phyloP scores from a whole-genome alignment of 2,113 vertebrate genomes.

The Tapirus terrestris region DNA sequence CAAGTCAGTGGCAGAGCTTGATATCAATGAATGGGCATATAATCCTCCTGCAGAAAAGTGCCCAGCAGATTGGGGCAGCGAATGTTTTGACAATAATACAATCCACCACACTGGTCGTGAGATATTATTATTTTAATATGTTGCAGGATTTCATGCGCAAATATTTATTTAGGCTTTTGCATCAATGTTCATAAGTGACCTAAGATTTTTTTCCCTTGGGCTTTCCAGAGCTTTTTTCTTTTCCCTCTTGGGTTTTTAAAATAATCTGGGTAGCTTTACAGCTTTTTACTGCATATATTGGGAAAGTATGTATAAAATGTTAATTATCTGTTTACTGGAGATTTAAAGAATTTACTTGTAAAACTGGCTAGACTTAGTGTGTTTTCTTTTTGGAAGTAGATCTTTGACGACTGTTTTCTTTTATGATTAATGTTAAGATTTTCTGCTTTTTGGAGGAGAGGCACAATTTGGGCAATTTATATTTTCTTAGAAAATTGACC shows the following conservation, averaged over 20 bases:
- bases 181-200: background rate
- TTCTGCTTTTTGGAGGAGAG: background rate
- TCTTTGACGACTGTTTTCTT: background rate
- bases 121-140: background rate
- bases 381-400: background rate
- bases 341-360: conserved; percentile 7
- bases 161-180: background rate
- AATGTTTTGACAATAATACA: background rate
- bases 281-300: background rate
- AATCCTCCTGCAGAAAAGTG: background rate
- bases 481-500: background rate
- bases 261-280: background rate
- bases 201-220: background rate
- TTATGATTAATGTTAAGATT: background rate
- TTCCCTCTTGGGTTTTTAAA: background rate
- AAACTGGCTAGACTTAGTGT: background rate
- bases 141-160: background rate
- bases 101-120: background rate
- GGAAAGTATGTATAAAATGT: conserved; percentile 20
- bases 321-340: background rate
- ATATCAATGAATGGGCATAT: background rate
- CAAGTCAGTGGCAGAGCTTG: background rate
- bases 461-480: background rate
- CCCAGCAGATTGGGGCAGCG: background rate
- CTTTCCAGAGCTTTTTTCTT: background rate